A percentile compares a stretch with the other conserved stretches of the same genome.
phyloP scores from a whole-genome alignment of 2,797 vertebrate genomes.

The Scyliorhinus canicula region DNA sequence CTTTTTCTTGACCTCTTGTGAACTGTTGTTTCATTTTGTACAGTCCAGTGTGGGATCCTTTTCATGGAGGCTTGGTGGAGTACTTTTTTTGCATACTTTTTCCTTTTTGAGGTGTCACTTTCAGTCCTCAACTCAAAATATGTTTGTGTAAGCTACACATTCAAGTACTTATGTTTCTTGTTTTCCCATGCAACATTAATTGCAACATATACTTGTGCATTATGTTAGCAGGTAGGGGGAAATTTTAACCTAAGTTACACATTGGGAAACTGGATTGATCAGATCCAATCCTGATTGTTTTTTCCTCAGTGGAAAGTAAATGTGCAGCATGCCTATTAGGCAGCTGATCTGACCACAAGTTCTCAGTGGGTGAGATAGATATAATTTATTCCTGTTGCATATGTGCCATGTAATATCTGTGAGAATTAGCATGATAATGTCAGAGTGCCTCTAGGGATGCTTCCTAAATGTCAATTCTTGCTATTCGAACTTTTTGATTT shows the following conservation, averaged over 20 bases:
- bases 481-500: slow-evolving; percentile 25
- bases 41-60: background rate
- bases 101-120: background rate
- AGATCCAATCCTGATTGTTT: background rate
- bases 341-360: background rate
- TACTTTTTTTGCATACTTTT: background rate
- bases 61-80: background rate
- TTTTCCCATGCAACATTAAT: background rate
- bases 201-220: background rate
- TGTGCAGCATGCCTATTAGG: background rate
- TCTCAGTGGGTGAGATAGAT: background rate
- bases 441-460: background rate
- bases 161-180: background rate
- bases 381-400: background rate
- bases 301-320: background rate
- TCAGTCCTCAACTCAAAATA: background rate
- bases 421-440: background rate
- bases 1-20: background rate
- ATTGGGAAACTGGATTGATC: background rate
- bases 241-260: background rate
- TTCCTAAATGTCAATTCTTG: background rate
- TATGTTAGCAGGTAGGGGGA: background rate
- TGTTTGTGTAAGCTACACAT: background rate
- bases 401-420: background rate
- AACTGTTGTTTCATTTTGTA: background rate